phyloP scores from a whole-genome alignment of 2,113 vertebrate genomes.

The Setophaga kirtlandii region DNA sequence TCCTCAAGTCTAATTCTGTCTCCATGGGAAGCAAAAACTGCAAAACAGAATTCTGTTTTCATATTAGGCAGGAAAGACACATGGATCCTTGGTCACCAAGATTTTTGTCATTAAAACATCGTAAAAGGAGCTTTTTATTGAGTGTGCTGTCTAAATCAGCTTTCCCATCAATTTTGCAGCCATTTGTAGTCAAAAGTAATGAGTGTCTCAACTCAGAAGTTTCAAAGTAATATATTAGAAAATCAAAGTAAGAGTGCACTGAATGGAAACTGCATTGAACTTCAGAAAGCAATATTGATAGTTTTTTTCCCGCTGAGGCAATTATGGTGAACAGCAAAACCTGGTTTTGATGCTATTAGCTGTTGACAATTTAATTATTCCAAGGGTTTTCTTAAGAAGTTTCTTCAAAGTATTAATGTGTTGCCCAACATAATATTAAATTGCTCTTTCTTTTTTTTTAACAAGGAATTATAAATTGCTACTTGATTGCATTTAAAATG shows the following conservation, averaged over 20 bases:
- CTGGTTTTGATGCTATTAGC: conserved; percentile 61
- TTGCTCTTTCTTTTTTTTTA: neutral
- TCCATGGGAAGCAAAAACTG: conserved; percentile 6
- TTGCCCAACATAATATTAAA: neutral
- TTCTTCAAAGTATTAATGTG: conserved; percentile 17
- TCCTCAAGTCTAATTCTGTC: neutral
- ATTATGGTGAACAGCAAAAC: conserved; percentile 53
- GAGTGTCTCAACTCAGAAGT: conserved; percentile 48
- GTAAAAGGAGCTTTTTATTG: conserved; percentile 60
- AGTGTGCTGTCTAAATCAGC: conserved; percentile 59
- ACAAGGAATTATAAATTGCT: neutral
- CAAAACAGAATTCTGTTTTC: conserved; percentile 37
- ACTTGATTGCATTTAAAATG: neutral
- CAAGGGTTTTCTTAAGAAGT: conserved; percentile 15
- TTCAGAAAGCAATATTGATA: conserved; percentile 65
- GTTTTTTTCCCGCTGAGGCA: conserved; percentile 44
- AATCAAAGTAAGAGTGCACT: conserved; percentile 67
- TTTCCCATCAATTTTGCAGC: conserved; percentile 67
- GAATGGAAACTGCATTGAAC: conserved; percentile 63
- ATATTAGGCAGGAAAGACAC: neutral
- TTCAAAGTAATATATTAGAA: conserved; percentile 71
- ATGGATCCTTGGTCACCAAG: conserved; percentile 22
- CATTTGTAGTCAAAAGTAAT: conserved; percentile 69
- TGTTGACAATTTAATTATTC: conserved; percentile 67
- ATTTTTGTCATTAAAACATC: conserved; percentile 36